Evolutionary conservation across 2,888 invertebrate genomes (phyloP), one percentile per base, ranked within the genome.

Genomic region (Pseudococcus viburni): DNA sequence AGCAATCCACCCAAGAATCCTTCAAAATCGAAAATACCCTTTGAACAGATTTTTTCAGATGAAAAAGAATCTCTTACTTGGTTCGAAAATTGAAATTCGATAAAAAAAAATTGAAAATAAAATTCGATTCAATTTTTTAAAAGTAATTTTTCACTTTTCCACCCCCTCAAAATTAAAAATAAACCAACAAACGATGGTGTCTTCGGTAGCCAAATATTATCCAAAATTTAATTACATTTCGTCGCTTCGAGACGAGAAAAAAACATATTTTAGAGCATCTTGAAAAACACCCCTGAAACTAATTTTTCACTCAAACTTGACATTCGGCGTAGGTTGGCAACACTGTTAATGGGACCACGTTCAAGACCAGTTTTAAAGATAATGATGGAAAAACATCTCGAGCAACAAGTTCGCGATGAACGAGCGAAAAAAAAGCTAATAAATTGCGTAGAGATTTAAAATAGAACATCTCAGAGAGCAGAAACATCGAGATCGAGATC

Each of bases 401-500:
- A 59, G n/a, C 22, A 68, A 73, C 68, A 73, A 0, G 68, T 73
- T 73, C 68, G 1, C 68, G 68, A 73, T 73, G 33, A 33, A 33
- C 19, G 42, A 80, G 42, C 73, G 33, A 73, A 80, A 80, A 80
- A 80, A 80, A 22, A n/a, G 7, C 77, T 80, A 39, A 39, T 80
- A 80, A 73, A 73, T 73, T 73, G 11, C 1, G 26, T 26, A 73
- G 33, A 12, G 26, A 9, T 73, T 73, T 26, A 73, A 73, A 73
- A 73, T 73, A 73, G 68, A 73, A 73, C 33, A 8, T 26, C 26
- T 73, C 26, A 33, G 59, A 19, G 19, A n/a, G n/a, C n/a, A n/a
- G n/a, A n/a, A n/a, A 59, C n/a, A 73, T 73, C 22, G 0, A 73
- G 68, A 73, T 73, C 68, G 68, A 73, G 68, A 73, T 73, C 68